These are phyloP conservation scores for Zosterops hypoxanthus DNA, from an alignment of 2,113 vertebrate species.

Conservation along the genomic window DNA sequence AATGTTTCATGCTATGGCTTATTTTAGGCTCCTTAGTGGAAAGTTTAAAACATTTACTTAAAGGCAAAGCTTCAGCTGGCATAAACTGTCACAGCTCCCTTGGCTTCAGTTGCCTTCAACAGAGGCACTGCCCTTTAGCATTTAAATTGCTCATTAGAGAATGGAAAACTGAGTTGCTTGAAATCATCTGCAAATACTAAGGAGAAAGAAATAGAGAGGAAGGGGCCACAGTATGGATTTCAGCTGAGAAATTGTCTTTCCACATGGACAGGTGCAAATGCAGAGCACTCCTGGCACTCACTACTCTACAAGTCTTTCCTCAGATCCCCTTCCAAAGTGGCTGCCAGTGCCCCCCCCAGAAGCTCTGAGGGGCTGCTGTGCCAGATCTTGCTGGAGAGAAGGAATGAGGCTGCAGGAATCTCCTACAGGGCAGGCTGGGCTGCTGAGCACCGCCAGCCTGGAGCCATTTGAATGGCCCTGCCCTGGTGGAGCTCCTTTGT, in stretches of 20 bases:
- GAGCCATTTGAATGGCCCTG: neutral
- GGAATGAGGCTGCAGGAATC: neutral
- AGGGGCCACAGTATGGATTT: neutral
- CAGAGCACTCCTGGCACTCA: neutral
- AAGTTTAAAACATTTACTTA: constrained; percentile 66
- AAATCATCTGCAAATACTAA: constrained; percentile 23
- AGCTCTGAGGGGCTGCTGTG: neutral
- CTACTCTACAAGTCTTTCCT: neutral
- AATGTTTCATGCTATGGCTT: constrained; percentile 67
- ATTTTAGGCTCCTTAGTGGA: constrained; percentile 66
- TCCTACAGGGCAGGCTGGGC: neutral
- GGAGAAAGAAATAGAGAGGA: neutral
- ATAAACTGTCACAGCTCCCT: constrained; percentile 51
- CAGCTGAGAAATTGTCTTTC: neutral
- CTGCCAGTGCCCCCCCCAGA: neutral
- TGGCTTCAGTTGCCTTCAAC: neutral
- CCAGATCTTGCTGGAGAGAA: neutral
- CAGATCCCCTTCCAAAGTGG: neutral
- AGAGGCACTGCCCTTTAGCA: constrained; percentile 37
- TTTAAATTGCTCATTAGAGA: constrained; percentile 35
- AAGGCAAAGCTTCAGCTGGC: constrained; percentile 60
- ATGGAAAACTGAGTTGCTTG: constrained; percentile 31
- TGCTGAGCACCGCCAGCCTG: neutral
- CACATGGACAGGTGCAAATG: neutral
- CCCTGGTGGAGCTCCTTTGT: neutral